These are phyloP conservation scores for Opisthocomus hoazin DNA, from an alignment of 2,113 vertebrate genomes.

Conservation along the genomic window DNA sequence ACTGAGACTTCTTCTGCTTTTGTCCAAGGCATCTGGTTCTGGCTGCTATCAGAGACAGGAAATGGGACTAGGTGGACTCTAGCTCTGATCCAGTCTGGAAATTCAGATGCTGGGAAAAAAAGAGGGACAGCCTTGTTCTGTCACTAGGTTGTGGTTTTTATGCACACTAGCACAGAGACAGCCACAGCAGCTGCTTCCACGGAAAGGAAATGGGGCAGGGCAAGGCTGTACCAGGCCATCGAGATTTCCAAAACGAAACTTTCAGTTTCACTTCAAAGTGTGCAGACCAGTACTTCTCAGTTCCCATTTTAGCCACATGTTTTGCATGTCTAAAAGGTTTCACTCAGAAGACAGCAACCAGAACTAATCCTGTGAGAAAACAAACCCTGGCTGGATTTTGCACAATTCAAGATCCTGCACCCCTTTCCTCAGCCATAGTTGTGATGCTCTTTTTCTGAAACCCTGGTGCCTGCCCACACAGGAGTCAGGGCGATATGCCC, in stretches of 20 bases:
- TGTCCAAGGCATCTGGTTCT: not conserved
- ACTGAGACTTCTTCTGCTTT: not conserved
- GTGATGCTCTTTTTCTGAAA: not conserved
- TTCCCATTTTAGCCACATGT: not conserved
- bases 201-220: not conserved
- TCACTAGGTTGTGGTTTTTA: not conserved
- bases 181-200: not conserved
- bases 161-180: not conserved
- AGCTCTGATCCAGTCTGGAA: not conserved
- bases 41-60: slow-evolving; percentile 9
- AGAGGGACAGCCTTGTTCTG: not conserved
- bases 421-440: not conserved
- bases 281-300: slow-evolving; percentile 4
- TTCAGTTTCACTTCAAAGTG: slow-evolving; percentile 3
- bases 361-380: not conserved
- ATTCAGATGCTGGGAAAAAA: not conserved
- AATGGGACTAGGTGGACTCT: not conserved
- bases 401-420: not conserved
- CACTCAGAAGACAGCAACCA: not conserved
- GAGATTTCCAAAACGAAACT: not conserved
- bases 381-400: not conserved
- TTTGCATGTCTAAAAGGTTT: slow-evolving; percentile 44
- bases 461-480: accelerated
- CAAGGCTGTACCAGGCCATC: not conserved
- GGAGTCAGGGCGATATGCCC: not conserved